Evolutionary conservation across 2,888 invertebrate genomes (phyloP).

Genomic region (Drosophila austrosaltans): DNA sequence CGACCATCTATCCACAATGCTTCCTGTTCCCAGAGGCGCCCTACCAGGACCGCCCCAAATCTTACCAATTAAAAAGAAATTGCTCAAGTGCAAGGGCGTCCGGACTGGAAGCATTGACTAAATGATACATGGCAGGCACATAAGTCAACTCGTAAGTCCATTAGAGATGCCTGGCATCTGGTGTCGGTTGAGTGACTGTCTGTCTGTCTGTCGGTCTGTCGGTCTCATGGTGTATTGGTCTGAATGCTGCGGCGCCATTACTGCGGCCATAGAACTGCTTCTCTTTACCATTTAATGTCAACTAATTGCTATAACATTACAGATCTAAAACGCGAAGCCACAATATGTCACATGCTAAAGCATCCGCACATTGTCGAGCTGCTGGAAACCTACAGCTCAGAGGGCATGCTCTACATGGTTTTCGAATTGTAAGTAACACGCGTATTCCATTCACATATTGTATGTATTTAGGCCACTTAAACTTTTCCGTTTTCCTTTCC

Average conservation of each 20-base stretch:
- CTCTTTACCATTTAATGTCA: constrained; percentile 47
- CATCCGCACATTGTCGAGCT: constrained; percentile 99
- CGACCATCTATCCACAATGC: neutral
- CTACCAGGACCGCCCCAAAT: constrained; percentile 23
- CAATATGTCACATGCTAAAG: constrained; percentile 99
- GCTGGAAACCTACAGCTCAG: constrained; percentile 98
- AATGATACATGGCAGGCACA: constrained; percentile 73
- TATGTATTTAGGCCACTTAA: constrained; percentile 47
- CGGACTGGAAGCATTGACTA: constrained; percentile 56
- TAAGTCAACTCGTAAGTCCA: constrained; percentile 70
- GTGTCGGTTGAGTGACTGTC: constrained; percentile 28
- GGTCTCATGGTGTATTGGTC: neutral
- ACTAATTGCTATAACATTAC: constrained; percentile 77
- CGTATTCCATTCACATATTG: constrained; percentile 8
- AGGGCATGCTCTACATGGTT: constrained; percentile 99
- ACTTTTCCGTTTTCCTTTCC: constrained; percentile 23
- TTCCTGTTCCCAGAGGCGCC: constrained; percentile 24
- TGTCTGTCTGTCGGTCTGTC: neutral
- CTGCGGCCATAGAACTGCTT: constrained; percentile 47
- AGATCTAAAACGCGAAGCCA: constrained; percentile 99
- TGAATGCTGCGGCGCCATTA: neutral
- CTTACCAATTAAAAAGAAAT: constrained; percentile 70
- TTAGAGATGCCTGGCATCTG: constrained; percentile 58
- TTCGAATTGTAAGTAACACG: constrained; percentile 96
- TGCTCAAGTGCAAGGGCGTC: constrained; percentile 64